Conservation (phyloP, 2,888 invertebrate species). For the Drosophila phalerata region DNA sequence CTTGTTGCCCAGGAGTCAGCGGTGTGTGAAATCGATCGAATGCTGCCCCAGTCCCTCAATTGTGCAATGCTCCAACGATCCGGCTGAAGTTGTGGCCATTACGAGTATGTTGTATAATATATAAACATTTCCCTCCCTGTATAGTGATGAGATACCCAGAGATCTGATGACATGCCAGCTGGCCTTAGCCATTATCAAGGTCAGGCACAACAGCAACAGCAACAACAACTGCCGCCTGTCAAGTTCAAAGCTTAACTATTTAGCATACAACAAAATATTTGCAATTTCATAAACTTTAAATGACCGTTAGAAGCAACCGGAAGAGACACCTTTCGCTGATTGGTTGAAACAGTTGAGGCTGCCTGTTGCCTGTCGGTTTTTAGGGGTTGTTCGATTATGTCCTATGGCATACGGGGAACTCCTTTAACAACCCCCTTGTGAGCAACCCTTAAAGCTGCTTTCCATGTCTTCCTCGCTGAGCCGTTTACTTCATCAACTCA, state of each 20-base stretch:
- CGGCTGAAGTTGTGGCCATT: constrained; percentile 27
- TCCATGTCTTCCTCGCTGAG: constrained; percentile 55
- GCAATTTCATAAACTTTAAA: constrained; percentile 16
- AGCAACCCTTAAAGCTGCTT: constrained; percentile 54
- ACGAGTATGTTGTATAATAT: constrained; percentile 48
- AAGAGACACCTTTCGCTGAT: constrained; percentile 52
- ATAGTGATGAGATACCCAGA: constrained; percentile 9
- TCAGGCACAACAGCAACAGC: constrained; percentile 34
- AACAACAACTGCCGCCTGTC: constrained; percentile 19
- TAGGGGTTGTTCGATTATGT: constrained; percentile 54
- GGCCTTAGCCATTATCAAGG: constrained; percentile 54
- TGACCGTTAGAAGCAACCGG: constrained; percentile 55
- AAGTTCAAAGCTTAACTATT: constrained; percentile 50
- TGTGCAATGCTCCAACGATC: constrained; percentile 68
- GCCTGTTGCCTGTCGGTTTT: constrained; percentile 6
- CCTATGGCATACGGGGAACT: constrained; percentile 55
- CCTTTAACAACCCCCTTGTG: constrained; percentile 16
- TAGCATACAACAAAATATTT: neutral
- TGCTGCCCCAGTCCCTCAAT: constrained; percentile 52
- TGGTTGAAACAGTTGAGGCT: constrained; percentile 39
- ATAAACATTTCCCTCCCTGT: constrained; percentile 14
- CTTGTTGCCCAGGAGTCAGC: constrained; percentile 60
- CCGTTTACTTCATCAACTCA: constrained; percentile 52
- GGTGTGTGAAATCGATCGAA: constrained; percentile 76
- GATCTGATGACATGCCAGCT: constrained; percentile 41